These are phyloP conservation scores for Zele albiditarsus DNA, from an alignment of 2,888 invertebrate genomes.

Conservation along the genomic window DNA sequence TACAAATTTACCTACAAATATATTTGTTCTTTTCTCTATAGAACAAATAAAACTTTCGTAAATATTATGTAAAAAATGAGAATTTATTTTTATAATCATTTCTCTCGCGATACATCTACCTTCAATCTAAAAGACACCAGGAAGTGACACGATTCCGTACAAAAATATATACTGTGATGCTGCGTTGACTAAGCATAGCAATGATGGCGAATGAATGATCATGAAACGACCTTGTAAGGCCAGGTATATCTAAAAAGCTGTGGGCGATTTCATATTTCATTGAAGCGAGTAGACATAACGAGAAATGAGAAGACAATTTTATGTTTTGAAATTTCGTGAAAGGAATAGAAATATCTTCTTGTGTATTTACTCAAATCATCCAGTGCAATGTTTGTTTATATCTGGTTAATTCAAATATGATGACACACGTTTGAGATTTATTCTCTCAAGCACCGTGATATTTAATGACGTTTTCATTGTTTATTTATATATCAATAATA, in stretches of 20 bases:
- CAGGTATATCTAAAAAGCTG: constrained; percentile 10
- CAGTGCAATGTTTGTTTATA: background rate
- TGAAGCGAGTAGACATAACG: background rate
- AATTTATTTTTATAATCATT: too few relatives aligned
- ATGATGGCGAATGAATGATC: background rate
- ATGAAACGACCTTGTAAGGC: constrained; percentile 38
- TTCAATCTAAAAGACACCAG: too few relatives aligned
- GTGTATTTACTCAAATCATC: background rate
- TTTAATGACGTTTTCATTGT: background rate
- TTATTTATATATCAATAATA: background rate
- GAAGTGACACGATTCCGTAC: too few relatives aligned
- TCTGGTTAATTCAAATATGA: background rate
- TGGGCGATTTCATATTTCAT: constrained; percentile 16
- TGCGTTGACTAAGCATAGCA: background rate
- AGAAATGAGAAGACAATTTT: background rate
- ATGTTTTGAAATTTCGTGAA: constrained; percentile 25
- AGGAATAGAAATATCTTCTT: background rate
- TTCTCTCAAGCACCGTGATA: background rate
- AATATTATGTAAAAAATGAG: too few relatives aligned
- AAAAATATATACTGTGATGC: too few relatives aligned
- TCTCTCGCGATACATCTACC: too few relatives aligned
- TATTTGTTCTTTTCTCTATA: too few relatives aligned
- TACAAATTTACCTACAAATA: too few relatives aligned
- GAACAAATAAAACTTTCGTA: too few relatives aligned
- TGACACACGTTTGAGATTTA: background rate